phyloP scores from a whole-genome alignment of 2,113 vertebrate species.

The Notarius lentiginosus region DNA sequence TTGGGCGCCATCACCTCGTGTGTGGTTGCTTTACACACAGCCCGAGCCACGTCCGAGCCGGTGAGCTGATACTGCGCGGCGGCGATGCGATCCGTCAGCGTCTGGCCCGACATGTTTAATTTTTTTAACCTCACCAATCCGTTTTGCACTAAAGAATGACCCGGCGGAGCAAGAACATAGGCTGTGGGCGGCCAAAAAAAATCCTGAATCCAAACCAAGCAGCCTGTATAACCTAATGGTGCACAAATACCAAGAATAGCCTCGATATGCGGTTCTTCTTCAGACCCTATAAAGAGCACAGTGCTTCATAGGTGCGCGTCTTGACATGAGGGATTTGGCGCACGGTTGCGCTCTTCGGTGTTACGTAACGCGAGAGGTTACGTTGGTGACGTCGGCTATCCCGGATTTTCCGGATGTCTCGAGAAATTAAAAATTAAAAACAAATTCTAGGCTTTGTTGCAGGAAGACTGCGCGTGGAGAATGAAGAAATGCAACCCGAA shows the following conservation, averaged over 20 bases:
- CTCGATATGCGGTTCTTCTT: neutral
- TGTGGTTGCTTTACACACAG: conserved; percentile 87
- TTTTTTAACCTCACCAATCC: conserved; percentile 28
- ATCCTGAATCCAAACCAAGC: neutral
- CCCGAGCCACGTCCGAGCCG: conserved; percentile 83
- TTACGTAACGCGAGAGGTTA: conserved; percentile 33
- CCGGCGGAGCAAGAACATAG: conserved; percentile 41
- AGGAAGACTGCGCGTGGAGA: neutral
- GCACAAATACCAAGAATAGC: neutral
- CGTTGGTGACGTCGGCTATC: conserved; percentile 11
- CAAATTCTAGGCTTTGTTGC: neutral
- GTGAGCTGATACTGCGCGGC: conserved; percentile 87
- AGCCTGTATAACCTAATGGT: neutral
- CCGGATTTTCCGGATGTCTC: conserved; percentile 13
- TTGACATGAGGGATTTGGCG: conserved; percentile 28
- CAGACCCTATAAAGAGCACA: neutral
- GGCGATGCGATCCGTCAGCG: conserved; percentile 85
- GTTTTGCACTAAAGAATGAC: conserved; percentile 32
- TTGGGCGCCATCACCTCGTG: conserved; percentile 90
- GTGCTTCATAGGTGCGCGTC: neutral
- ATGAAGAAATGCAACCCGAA: neutral
- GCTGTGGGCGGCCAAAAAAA: conserved; percentile 28
- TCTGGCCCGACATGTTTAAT: conserved; percentile 83
- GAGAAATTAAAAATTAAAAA: neutral
- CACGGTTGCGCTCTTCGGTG: conserved; percentile 18